These are phyloP conservation scores for Brevimyrus niger DNA, from an alignment of 2,113 vertebrate species.

Conservation along the genomic window DNA sequence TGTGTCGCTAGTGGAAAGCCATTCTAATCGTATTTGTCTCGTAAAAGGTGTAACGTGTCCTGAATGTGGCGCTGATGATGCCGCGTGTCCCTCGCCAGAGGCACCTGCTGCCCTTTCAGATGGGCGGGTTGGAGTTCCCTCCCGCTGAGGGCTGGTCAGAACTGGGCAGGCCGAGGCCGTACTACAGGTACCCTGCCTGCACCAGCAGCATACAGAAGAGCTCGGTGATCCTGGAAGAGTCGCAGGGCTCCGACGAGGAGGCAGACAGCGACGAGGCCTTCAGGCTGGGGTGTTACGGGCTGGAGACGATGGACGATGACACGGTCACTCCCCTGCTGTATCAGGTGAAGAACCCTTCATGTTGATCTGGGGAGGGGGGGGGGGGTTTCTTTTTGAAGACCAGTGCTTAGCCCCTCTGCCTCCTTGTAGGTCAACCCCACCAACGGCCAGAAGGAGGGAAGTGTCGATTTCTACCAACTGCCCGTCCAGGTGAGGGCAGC, in stretches of 20 bases:
- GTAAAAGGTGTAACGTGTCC: background rate
- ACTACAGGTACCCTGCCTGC: conserved; percentile 44
- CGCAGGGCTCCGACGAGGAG: conserved; percentile 50
- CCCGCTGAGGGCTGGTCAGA: conserved; percentile 28
- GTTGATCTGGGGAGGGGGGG: background rate
- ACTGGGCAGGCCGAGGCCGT: conserved; percentile 42
- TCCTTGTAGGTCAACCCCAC: background rate
- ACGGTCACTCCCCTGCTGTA: background rate
- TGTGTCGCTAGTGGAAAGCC: background rate
- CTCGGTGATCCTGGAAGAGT: conserved; percentile 18
- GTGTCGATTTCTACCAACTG: background rate
- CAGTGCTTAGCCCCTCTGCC: background rate
- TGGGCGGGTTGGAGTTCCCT: conserved; percentile 35
- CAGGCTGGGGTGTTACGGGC: background rate
- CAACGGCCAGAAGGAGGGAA: background rate
- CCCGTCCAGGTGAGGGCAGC: background rate
- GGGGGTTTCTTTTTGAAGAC: background rate
- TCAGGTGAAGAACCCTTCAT: conserved; percentile 35
- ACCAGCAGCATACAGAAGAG: conserved; percentile 27
- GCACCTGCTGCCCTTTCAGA: conserved; percentile 60
- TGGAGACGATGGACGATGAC: background rate
- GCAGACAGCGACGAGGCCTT: conserved; percentile 21
- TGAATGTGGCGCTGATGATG: background rate
- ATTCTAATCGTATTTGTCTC: background rate
- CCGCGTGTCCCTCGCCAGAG: conserved; percentile 47